A percentile compares a stretch with the other conserved stretches of the same genome.
These are phyloP conservation scores for Clusia tigrina DNA, from an alignment of 2,888 invertebrate species.

Conservation along the genomic window DNA sequence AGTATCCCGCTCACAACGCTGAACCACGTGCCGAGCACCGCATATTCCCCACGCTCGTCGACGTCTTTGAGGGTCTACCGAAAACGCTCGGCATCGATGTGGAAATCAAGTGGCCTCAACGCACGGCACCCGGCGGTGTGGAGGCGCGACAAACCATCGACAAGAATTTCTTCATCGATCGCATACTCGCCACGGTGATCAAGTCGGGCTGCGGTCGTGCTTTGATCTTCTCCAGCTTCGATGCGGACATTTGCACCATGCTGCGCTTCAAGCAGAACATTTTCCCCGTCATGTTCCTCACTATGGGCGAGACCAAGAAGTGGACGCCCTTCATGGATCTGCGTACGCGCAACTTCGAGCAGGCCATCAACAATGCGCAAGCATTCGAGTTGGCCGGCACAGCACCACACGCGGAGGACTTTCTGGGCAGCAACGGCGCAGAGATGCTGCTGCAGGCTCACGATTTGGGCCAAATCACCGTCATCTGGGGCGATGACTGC, in stretches of 20 bases:
- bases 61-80: slow-evolving; percentile 82
- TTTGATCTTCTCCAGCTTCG: slow-evolving; percentile 93
- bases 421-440: slow-evolving; percentile 75
- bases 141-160: slow-evolving; percentile 86
- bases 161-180: slow-evolving; percentile 90
- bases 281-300: slow-evolving; percentile 93
- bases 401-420: slow-evolving; percentile 91
- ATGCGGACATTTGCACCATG: slow-evolving; percentile 95
- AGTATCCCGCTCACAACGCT: slow-evolving; percentile 74
- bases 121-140: slow-evolving; percentile 80
- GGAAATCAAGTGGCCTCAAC: slow-evolving; percentile 97
- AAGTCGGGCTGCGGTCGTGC: slow-evolving; percentile 80
- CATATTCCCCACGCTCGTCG: slow-evolving; percentile 91
- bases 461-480: slow-evolving; percentile 82
- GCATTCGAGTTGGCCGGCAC: slow-evolving; percentile 87
- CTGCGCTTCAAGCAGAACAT: slow-evolving; percentile 93
- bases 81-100: slow-evolving; percentile 94
- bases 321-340: slow-evolving; percentile 82
- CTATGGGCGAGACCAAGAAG: slow-evolving; percentile 57
- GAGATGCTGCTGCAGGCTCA: slow-evolving; percentile 75
- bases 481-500: slow-evolving; percentile 97
- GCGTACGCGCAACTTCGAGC: slow-evolving; percentile 79
- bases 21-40: slow-evolving; percentile 84
- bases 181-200: slow-evolving; percentile 82
- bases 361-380: slow-evolving; percentile 83